Base-by-base conservation (phyloP, 2,113 vertebrate species). In the Phalacrocorax carbo region DNA sequence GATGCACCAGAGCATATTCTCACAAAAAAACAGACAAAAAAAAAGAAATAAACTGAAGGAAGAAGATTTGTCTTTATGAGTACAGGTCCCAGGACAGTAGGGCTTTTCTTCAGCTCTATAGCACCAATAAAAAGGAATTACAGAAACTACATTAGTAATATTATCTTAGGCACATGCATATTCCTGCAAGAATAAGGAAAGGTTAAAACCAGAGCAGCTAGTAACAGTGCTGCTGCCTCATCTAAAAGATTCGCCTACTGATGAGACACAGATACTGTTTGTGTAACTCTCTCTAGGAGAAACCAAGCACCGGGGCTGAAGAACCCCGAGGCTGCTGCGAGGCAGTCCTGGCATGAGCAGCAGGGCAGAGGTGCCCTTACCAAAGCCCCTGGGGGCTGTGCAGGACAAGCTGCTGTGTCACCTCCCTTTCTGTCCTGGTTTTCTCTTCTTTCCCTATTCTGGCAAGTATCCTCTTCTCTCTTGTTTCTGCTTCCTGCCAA, bases 51-150 rank as follows among this genome's bases (percentile, higher is more conserved):
- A 78, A 60, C 1, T 13, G 3, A 79, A 72, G 42, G 40, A 68
- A 78, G 42, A 42, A 13, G 27, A 62, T 71, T n/a, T 44, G 20
- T 32, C 21, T 60, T 46, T 57, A 52, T 42, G 32, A 73, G 14
- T 25, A 51, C 58, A 65, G 29, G n/a, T 81, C 94, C 78, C 86
- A 82, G 54, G 64, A 46, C 21, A 81, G 49, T 3, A 68, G 58
- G 69, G 73, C n/a, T 95, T 81, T 87, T 75, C 86, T 49, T 85
- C 60, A 70, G 78, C 54, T 90, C 32, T 65, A 4, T 4, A 82
- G 55, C 65, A 73, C 22, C 19, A 92, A 84, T 90, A 84, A 92
- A 92, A 92, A 52, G 40, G 89, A 87, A 87, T 78, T 90, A 87
- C 34, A 76, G 69, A 68, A 77, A 46, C 15, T 42, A 23, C 29